Evolutionary conservation across 2,888 invertebrate genomes (phyloP), one percentile per base, ranked within the genome.

Genomic region (Chorisops tibialis): DNA sequence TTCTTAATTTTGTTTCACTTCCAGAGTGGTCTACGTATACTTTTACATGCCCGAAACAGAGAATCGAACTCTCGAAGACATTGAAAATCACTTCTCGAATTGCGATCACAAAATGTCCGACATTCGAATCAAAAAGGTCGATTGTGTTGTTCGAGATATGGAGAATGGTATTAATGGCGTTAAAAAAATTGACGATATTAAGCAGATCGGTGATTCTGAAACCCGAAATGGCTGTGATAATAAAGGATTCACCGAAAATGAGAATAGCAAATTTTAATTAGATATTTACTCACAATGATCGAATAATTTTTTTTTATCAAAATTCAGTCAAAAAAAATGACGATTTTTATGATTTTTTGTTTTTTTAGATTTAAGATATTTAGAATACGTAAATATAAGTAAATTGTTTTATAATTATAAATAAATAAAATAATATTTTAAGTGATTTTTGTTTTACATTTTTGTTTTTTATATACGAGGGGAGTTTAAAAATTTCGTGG

Each of bases 41-140:
- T 80, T 81, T 69, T 79, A 78, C 63, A 69, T 83, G 64, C 82
- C 82, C 35, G 83, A 84, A 71, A 83, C 84, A 0, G 83, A 84
- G 75, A 81, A 81, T 51, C 54, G 66, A 14, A 65, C 67, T 1
- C 16, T 69, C 2, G 68, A 68, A 59, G 67, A 69, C 19, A 69
- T 69, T 48, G 68, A 69, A 45, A 14, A 51, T 7, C 68, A 69
- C 54, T 68, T 67, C 59, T 68, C 68, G 2, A 51, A 66, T n/a
- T 67, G 67, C 18, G 45, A 59, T 38, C 63, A 62, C 4, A 68
- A 67, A 58, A 21, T 68, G 4, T 64, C 64, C 4, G 68, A 67
- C 50, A 65, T 64, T 22, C 65, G 66, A 19, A 67, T 68, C 45
- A 30, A 52, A 37, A 68, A 65, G 58, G 54, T 35, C 6, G 39